These are phyloP conservation scores for Parasteatoda lunata DNA, from an alignment of 2,888 invertebrate species.

Conservation along the genomic window DNA sequence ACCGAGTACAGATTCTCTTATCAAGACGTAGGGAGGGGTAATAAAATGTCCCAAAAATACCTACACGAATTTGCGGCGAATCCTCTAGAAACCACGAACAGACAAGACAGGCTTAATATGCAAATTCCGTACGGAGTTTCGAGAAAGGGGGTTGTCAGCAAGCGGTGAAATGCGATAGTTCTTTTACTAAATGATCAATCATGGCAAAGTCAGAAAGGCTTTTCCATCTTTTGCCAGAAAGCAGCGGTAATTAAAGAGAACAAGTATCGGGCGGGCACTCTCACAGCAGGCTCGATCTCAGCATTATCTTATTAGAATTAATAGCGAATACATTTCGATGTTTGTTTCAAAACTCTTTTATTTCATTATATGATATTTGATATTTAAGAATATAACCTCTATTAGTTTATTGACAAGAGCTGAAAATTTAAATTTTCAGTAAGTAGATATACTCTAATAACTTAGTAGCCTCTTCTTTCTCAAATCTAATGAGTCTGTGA, in stretches of 20 bases:
- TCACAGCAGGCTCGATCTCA: not conserved
- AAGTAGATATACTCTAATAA: too few relatives aligned
- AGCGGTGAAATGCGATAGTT: conserved; percentile 24
- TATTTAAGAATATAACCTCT: too few relatives aligned
- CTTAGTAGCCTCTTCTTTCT: too few relatives aligned
- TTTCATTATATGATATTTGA: too few relatives aligned
- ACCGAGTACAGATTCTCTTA: conserved; percentile 41
- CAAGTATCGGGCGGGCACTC: conserved; percentile 59
- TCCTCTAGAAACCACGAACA: conserved; percentile 53
- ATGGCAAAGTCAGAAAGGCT: conserved; percentile 54
- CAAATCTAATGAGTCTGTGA: too few relatives aligned
- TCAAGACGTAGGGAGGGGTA: conserved; percentile 12
- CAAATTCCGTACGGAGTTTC: conserved; percentile 40
- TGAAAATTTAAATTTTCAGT: too few relatives aligned
- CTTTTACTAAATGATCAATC: conserved; percentile 60
- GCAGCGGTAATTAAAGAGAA: conserved; percentile 59
- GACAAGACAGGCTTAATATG: conserved; percentile 59
- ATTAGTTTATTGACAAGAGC: too few relatives aligned
- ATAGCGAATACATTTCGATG: too few relatives aligned
- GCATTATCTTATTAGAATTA: too few relatives aligned
- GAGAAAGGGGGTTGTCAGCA: conserved; percentile 26
- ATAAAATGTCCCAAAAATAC: conserved; percentile 25
- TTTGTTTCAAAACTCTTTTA: too few relatives aligned
- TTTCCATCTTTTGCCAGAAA: conserved; percentile 45
- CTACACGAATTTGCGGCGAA: too few relatives aligned